Conservation (phyloP, 2,113 vertebrate genomes). For the Corythornis vintsioides region DNA sequence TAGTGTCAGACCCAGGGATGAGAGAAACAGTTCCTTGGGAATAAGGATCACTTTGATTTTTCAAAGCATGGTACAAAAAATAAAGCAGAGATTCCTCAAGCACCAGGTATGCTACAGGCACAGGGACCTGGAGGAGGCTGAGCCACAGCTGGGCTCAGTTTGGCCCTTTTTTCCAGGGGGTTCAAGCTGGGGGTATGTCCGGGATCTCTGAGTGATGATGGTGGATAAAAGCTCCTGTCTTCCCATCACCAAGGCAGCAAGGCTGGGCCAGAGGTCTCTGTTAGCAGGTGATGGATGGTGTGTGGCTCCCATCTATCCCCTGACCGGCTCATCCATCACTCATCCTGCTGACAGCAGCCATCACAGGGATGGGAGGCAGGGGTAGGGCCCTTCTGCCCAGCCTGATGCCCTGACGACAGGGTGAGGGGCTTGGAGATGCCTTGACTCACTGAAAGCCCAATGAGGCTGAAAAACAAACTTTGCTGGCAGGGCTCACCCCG, state of each 20-base stretch:
- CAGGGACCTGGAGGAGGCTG: neutral
- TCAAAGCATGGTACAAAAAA: neutral
- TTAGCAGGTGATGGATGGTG: neutral
- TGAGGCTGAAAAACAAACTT: conserved; percentile 51
- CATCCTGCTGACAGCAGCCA: accelerated
- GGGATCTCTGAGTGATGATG: neutral
- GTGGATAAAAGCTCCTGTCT: neutral
- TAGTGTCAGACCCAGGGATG: accelerated
- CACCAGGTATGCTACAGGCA: accelerated
- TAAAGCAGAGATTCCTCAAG: neutral
- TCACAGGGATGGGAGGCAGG: neutral
- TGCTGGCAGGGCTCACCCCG: neutral
- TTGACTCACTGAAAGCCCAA: neutral
- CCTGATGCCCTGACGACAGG: accelerated
- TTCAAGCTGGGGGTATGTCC: neutral
- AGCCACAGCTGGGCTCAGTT: neutral
- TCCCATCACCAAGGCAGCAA: neutral
- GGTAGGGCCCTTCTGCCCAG: neutral
- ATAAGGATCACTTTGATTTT: neutral
- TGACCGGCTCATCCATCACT: neutral
- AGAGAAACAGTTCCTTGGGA: neutral
- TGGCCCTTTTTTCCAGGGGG: neutral
- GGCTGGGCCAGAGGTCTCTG: neutral
- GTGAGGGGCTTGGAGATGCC: neutral
- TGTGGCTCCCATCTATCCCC: neutral